Evolutionary conservation across 2,113 vertebrate genomes (phyloP).

Genomic region (Hippocampus barbouri): DNA sequence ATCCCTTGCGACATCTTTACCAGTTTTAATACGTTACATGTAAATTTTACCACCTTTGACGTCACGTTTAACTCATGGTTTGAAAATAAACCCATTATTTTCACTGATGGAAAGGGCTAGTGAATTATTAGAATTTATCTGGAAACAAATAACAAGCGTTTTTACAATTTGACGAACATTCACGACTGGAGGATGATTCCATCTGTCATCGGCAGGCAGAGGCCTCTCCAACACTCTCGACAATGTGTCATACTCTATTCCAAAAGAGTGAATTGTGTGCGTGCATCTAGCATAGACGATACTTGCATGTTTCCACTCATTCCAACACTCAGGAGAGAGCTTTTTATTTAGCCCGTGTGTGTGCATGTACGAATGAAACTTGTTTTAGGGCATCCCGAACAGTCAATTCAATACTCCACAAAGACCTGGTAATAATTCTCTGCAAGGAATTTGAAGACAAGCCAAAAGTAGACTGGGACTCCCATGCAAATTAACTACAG

Average conservation of each 20-base stretch:
- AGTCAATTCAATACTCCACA: neutral
- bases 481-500: neutral
- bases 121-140: neutral
- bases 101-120: neutral
- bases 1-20: neutral
- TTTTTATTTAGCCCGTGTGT: neutral
- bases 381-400: neutral
- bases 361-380: neutral
- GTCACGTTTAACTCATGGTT: neutral
- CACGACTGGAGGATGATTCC: neutral
- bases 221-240: too few relatives aligned
- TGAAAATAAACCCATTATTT: neutral
- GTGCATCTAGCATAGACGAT: neutral
- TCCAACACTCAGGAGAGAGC: neutral
- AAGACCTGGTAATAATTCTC: neutral
- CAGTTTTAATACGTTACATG: neutral
- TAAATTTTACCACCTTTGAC: neutral
- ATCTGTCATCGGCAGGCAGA: neutral
- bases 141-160: neutral
- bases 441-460: constrained; percentile 6
- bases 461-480: neutral
- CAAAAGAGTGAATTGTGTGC: neutral
- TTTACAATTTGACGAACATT: neutral
- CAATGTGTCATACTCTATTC: neutral
- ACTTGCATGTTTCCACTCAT: neutral